Conservation (phyloP, 1,140 invertebrate genomes). For the Sesamia nonagrioides region DNA sequence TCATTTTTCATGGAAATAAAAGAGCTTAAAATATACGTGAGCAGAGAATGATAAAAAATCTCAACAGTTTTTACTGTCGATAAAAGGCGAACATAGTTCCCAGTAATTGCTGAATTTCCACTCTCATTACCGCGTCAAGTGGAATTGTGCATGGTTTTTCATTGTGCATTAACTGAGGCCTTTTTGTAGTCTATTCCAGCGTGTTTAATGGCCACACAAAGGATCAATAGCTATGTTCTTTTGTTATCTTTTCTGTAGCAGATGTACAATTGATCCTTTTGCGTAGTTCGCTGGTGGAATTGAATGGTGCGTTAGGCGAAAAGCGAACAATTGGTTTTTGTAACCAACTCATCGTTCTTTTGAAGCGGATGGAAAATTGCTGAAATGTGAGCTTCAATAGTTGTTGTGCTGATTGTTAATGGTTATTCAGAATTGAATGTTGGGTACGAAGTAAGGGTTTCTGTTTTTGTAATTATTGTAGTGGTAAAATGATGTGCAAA, state of each 20-base stretch:
- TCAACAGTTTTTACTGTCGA: background rate
- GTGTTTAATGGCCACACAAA: conserved; percentile 47
- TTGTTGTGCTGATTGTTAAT: conserved; percentile 4
- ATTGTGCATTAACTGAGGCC: conserved; percentile 37
- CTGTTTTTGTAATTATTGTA: too few relatives aligned
- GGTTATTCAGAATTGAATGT: background rate
- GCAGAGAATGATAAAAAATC: background rate
- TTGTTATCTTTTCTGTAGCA: conserved; percentile 28
- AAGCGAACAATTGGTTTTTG: conserved; percentile 36
- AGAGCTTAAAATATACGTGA: too few relatives aligned
- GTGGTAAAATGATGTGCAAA: too few relatives aligned
- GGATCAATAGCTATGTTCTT: conserved; percentile 19
- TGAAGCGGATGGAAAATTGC: background rate
- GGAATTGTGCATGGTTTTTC: conserved; percentile 46
- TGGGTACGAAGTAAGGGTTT: background rate
- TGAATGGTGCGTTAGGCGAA: conserved; percentile 24
- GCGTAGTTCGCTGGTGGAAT: conserved; percentile 14
- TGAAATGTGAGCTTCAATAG: conserved; percentile 10
- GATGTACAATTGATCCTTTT: conserved; percentile 26
- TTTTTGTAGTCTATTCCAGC: conserved; percentile 43
- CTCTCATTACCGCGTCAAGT: conserved; percentile 43
- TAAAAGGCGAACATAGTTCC: background rate
- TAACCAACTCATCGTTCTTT: conserved; percentile 23
- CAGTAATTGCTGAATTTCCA: conserved; percentile 5
- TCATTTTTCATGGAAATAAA: too few relatives aligned